These are phyloP conservation scores for Xenopus petersii DNA, from an alignment of 2,797 vertebrate species.

Conservation along the genomic window DNA sequence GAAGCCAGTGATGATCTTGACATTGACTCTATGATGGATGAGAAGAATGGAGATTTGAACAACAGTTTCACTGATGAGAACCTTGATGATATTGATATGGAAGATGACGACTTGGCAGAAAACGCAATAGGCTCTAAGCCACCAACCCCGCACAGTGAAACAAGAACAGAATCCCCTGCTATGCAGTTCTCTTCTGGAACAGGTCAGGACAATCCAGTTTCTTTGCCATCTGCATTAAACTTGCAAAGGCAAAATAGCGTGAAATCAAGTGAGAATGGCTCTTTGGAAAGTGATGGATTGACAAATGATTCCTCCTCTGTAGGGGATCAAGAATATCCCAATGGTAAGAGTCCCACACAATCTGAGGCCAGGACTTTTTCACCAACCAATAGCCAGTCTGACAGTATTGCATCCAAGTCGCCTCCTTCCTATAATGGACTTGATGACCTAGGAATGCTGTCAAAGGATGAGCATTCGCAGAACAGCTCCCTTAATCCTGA, in stretches of 20 bases:
- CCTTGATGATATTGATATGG: constrained; percentile 70
- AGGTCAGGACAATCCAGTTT: constrained; percentile 73
- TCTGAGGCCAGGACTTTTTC: constrained; percentile 80
- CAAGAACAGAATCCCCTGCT: constrained; percentile 56
- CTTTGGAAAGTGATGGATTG: constrained; percentile 75
- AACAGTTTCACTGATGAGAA: constrained; percentile 60
- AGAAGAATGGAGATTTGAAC: constrained; percentile 64
- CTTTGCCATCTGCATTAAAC: constrained; percentile 70
- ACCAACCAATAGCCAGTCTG: constrained; percentile 74
- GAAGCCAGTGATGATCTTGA: constrained; percentile 71
- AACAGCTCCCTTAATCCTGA: constrained; percentile 65
- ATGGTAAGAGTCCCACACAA: constrained; percentile 77
- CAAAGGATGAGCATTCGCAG: constrained; percentile 68
- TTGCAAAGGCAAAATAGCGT: constrained; percentile 85
- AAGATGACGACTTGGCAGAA: constrained; percentile 67
- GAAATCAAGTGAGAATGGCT: constrained; percentile 70
- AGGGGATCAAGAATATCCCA: constrained; percentile 80
- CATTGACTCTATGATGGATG: constrained; percentile 60
- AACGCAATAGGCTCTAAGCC: constrained; percentile 63
- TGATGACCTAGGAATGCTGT: constrained; percentile 58
- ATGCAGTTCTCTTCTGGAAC: constrained; percentile 65
- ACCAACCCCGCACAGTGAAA: constrained; percentile 52
- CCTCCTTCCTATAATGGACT: constrained; percentile 69
- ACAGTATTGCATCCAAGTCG: constrained; percentile 72
- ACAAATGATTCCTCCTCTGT: constrained; percentile 76